These are phyloP conservation scores for Pungitius pungitius DNA, from an alignment of 2,113 vertebrate species.

Conservation along the genomic window DNA sequence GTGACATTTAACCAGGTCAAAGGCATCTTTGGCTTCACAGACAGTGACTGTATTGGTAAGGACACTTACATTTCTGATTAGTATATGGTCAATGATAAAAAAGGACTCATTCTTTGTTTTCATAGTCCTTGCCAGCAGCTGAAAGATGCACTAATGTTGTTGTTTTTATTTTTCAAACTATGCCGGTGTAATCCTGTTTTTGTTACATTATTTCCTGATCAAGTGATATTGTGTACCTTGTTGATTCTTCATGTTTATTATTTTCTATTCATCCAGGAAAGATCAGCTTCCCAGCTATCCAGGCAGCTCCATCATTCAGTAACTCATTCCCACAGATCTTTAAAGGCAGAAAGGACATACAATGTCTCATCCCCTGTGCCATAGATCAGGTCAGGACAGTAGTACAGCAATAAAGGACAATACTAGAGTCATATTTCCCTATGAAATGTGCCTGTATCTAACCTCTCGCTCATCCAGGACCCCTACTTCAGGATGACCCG, in stretches of 20 bases:
- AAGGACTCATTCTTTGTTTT: background rate
- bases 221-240: background rate
- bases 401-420: background rate
- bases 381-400: conserved; percentile 90
- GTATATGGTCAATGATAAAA: background rate
- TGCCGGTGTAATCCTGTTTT: background rate
- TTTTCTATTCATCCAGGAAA: conserved; percentile 84
- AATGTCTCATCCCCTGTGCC: conserved; percentile 97
- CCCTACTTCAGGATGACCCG: conserved; percentile 99
- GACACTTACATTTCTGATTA: background rate
- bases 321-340: conserved; percentile 96
- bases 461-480: conserved; percentile 79
- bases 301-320: conserved; percentile 97
- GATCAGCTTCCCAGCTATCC: conserved; percentile 96
- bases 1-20: conserved; percentile 99
- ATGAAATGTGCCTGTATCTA: background rate
- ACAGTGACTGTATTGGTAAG: conserved; percentile 97
- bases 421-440: background rate
- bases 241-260: background rate
- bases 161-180: background rate
- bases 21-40: conserved; percentile 97
- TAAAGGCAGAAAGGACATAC: conserved; percentile 85
- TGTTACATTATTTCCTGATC: background rate
- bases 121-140: background rate
- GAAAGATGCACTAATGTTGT: background rate